Evolutionary conservation across 2,797 vertebrate genomes (phyloP).

Genomic region (Rhadinocentrus ornatus): DNA sequence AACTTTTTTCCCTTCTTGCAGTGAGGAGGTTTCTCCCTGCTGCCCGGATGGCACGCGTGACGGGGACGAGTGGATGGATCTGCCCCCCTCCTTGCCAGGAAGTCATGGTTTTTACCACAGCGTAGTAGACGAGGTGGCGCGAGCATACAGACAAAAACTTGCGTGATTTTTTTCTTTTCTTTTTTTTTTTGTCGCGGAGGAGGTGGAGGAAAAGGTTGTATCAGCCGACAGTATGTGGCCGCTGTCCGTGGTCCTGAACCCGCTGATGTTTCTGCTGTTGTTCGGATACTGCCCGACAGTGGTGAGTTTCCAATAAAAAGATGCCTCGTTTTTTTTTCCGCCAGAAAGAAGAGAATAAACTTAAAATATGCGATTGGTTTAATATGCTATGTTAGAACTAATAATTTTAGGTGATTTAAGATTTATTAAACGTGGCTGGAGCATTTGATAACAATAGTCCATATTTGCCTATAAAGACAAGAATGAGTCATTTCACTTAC

Average conservation of each 20-base stretch:
- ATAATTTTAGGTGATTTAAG: conserved; percentile 28
- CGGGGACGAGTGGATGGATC: conserved; percentile 66
- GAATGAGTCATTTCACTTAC: conserved; percentile 34
- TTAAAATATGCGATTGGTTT: neutral
- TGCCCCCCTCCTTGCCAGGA: conserved; percentile 53
- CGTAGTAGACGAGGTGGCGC: conserved; percentile 60
- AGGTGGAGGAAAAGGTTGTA: conserved; percentile 26
- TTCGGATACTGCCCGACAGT: conserved; percentile 88
- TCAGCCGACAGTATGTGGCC: conserved; percentile 82
- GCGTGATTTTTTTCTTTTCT: conserved; percentile 44
- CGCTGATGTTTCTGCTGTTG: conserved; percentile 88
- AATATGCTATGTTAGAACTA: neutral
- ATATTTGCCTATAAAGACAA: conserved; percentile 1
- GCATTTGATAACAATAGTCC: neutral
- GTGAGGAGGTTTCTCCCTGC: conserved; percentile 64
- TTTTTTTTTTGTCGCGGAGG: conserved; percentile 3
- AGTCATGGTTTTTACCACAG: conserved; percentile 66
- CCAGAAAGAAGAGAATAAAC: neutral
- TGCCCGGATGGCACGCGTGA: conserved; percentile 63
- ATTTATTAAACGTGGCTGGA: conserved; percentile 14
- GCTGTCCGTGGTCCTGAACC: conserved; percentile 86
- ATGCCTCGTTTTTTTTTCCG: conserved; percentile 11
- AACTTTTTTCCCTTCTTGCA: conserved; percentile 81
- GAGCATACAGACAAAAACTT: conserved; percentile 74
- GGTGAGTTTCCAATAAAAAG: conserved; percentile 77